A percentile compares a stretch with the other conserved stretches of the same genome.
phyloP scores from a whole-genome alignment of 2,113 vertebrate genomes.

The Lynx canadensis region DNA sequence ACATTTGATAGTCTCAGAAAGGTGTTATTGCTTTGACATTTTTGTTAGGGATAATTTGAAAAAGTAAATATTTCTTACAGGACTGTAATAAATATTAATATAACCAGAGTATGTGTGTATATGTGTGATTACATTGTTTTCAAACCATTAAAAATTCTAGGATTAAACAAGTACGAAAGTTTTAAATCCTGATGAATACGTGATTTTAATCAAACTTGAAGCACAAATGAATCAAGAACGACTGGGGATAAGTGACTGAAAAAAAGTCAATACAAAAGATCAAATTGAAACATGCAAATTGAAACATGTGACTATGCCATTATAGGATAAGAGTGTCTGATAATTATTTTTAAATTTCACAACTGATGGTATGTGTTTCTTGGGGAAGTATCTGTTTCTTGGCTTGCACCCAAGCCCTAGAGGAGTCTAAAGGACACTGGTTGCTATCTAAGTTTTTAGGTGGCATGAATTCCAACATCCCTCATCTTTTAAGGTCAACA shows the following conservation, averaged over 20 bases:
- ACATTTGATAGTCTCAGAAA: background rate
- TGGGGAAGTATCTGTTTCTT: background rate
- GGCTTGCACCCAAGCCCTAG: background rate
- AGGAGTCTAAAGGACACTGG: background rate
- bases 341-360: background rate
- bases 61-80: background rate
- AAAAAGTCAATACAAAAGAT: background rate
- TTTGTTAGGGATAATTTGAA: constrained; percentile 29
- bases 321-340: background rate
- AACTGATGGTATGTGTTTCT: background rate
- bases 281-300: background rate
- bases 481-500: background rate
- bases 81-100: background rate
- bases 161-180: background rate
- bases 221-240: constrained; percentile 26
- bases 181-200: background rate
- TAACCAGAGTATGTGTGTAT: background rate
- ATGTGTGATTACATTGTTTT: background rate
- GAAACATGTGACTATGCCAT: background rate
- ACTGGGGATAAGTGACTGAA: background rate
- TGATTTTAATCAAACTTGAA: constrained; percentile 14
- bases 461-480: background rate
- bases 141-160: background rate
- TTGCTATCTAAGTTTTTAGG: background rate
- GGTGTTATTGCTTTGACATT: background rate